Evolutionary conservation across 2,888 invertebrate genomes (phyloP).

Genomic region (Oscheius myriophilus): DNA sequence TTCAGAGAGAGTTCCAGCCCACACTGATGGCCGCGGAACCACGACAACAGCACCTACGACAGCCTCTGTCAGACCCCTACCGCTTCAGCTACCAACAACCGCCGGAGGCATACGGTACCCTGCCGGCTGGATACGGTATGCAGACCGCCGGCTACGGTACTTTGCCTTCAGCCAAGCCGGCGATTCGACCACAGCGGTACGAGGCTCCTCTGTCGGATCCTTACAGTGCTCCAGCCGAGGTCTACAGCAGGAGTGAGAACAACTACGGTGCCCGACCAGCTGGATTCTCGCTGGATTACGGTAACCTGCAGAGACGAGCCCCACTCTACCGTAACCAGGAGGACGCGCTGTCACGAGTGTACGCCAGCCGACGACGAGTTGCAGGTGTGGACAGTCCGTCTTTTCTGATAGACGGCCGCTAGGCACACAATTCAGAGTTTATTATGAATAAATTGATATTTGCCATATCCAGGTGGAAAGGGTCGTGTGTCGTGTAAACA

Average conservation of each 20-base stretch:
- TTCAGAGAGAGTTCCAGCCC: conserved; percentile 65
- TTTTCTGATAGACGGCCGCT: conserved; percentile 51
- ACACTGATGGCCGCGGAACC: conserved; percentile 32
- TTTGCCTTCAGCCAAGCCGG: conserved; percentile 34
- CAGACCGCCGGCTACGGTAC: conserved; percentile 24
- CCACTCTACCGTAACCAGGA: conserved; percentile 31
- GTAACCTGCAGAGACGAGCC: conserved; percentile 47
- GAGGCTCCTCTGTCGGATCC: conserved; percentile 47
- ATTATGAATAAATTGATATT: conserved; percentile 26
- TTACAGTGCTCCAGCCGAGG: conserved; percentile 34
- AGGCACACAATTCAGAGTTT: conserved; percentile 16
- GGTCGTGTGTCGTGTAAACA: conserved; percentile 5
- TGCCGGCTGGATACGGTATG: conserved; percentile 23
- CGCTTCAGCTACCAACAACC: conserved; percentile 7
- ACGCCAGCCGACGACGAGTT: conserved; percentile 47
- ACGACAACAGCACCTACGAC: conserved; percentile 34
- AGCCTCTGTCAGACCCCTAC: conserved; percentile 31
- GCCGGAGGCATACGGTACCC: neutral
- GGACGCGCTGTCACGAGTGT: conserved; percentile 54
- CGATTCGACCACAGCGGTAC: conserved; percentile 27
- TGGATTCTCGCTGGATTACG: conserved; percentile 61
- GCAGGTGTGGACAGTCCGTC: conserved; percentile 41
- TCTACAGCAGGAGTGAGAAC: conserved; percentile 64
- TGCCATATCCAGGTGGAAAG: neutral
- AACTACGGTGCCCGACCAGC: conserved; percentile 68